Percentiles rank a stretch among this genome's conserved stretches.
Conservation (phyloP, 2,113 vertebrate genomes). For the Centrocercus urophasianus region DNA sequence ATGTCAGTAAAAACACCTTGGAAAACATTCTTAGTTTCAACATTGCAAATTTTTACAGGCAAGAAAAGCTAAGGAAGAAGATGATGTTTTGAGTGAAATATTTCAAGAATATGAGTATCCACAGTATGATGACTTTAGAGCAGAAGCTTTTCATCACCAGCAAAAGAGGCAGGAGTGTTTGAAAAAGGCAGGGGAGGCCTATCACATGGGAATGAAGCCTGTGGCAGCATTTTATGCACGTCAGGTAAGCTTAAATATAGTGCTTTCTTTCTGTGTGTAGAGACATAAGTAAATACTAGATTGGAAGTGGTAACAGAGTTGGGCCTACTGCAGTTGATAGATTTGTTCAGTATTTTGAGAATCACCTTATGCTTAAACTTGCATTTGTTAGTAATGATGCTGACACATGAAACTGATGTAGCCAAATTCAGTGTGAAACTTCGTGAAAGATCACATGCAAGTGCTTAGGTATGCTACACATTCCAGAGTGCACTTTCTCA, state of each 20-base stretch:
- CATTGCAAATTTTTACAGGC: conserved; percentile 55
- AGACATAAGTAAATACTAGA: background rate
- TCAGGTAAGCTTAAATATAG: conserved; percentile 79
- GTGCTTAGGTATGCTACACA: background rate
- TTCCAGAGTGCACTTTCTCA: background rate
- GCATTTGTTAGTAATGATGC: background rate
- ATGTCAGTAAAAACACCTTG: background rate
- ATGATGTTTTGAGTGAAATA: conserved; percentile 63
- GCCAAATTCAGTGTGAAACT: background rate
- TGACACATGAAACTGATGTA: background rate
- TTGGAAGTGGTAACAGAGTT: background rate
- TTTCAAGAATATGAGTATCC: conserved; percentile 92
- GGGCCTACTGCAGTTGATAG: background rate
- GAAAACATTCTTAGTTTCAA: background rate
- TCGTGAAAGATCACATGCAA: background rate
- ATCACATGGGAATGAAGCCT: conserved; percentile 87
- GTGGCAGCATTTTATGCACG: conserved; percentile 95
- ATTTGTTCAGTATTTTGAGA: background rate
- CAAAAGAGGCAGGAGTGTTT: conserved; percentile 88
- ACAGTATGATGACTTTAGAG: conserved; percentile 90
- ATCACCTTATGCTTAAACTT: background rate
- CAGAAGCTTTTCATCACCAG: conserved; percentile 90
- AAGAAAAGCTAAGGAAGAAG: conserved; percentile 76
- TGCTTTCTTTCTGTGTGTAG: background rate
- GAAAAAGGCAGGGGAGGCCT: conserved; percentile 90